Base-by-base conservation (phyloP, 2,113 vertebrate genomes). In the Ovis canadensis region DNA sequence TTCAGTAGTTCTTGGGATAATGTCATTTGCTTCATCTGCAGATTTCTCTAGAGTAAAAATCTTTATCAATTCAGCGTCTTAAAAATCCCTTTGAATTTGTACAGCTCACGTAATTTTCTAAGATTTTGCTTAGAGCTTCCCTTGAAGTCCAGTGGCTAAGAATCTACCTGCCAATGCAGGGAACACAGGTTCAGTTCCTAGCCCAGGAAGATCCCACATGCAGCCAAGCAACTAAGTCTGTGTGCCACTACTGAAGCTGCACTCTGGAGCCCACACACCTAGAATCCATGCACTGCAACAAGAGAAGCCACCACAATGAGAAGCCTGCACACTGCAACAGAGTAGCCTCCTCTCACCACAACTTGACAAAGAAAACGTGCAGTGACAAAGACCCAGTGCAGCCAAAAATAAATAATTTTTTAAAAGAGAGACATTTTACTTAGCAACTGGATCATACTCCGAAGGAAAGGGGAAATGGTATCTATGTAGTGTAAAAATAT, bases 71-170 rank as follows among this genome's bases (percentile, higher is more conserved):
- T 19, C 43, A 83, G 3, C 78, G 36, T 83, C 54, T 93, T 95
- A 59, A 96, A 71, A 97, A 87, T 97, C 29, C 45, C 64, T 91
- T 81, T 90, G 88, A 95, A 80, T 96, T 92, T 95, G 80, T 95
- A 95, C 83, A 48, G 25, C 91, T 92, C n/a, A 5, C 15, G 1
- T 33, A 94, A 50, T 67, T 94, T 83, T 19, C 21, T 80, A 31
- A 80, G 77, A 48, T 80, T 80, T 80, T 80, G 23, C 15, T 89
- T n/a, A 15, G 71, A 27, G 71, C 11, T 7, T 27, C 40, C 23
- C 71, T 77, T 43, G 40, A 43, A 43, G 23, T 77, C 23, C 21
- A 27, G 0, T 77, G 36, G 40, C 40, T 77, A 77, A 43, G 71
- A 77, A 27, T 77, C 40, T 13, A 15, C 40, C 23, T 77, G 23